These are phyloP conservation scores for Amblyopsis rosae DNA, from an alignment of 2,113 vertebrate genomes.

Conservation along the genomic window DNA sequence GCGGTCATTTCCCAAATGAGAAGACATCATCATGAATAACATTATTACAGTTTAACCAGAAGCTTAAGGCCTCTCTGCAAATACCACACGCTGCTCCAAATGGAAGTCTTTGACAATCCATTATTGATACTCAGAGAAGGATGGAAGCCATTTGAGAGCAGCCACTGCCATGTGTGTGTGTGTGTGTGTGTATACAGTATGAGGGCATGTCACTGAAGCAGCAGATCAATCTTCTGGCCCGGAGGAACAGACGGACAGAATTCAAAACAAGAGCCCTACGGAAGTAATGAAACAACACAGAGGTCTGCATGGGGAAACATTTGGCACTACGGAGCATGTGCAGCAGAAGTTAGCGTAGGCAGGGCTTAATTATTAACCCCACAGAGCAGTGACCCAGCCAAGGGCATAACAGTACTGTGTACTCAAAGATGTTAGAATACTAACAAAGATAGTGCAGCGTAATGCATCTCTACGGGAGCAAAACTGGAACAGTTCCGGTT, in stretches of 20 bases:
- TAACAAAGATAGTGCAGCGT: too few species aligned
- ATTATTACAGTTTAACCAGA: slow-evolving; percentile 17
- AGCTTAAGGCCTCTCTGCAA: not conserved
- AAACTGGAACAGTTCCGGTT: too few species aligned
- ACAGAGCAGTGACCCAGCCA: too few species aligned
- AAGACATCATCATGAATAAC: not conserved
- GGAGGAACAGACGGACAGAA: not conserved
- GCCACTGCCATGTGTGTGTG: not conserved
- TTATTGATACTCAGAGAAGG: slow-evolving; percentile 23
- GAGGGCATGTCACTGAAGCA: not conserved
- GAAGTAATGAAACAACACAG: not conserved
- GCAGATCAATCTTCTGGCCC: not conserved
- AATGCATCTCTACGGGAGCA: too few species aligned
- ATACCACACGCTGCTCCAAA: slow-evolving; percentile 9
- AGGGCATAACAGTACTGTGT: too few species aligned
- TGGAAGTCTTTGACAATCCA: slow-evolving; percentile 18
- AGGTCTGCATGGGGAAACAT: too few species aligned
- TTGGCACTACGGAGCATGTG: too few species aligned
- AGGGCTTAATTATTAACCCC: too few species aligned
- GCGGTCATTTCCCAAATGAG: slow-evolving; percentile 9
- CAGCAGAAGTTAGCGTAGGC: too few species aligned
- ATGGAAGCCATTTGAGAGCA: slow-evolving; percentile 11
- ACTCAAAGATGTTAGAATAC: too few species aligned
- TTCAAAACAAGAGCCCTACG: too few species aligned
- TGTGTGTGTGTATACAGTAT: not conserved